Evolutionary conservation across 2,113 vertebrate species (phyloP), one percentile per base, ranked within the genome.

Genomic region (Pholis gunnellus): DNA sequence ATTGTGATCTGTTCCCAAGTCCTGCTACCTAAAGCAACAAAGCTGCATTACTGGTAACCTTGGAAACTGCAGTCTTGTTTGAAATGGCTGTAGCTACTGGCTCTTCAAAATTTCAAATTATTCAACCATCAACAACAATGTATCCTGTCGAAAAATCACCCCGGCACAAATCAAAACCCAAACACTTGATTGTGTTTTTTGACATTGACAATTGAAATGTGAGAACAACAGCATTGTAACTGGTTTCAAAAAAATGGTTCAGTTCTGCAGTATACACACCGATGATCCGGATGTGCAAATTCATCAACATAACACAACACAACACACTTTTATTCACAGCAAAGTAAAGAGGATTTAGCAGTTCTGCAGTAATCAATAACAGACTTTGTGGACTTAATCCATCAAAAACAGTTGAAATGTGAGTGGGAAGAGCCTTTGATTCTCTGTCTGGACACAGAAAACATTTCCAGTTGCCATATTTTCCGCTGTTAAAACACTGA

Each of bases 61-160:
- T 85, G 93, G 92, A 87, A 93, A 94, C 93, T 86, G 91, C 75
- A 87, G 82, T 59, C 72, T 76, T 84, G 78, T 92, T 85, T 87
- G 77, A 90, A 88, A 88, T 68, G 65, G n/a, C 78, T 78, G 67
- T 48, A 72, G 72, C 79, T n/a, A 64, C 29, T 13, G 54, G 57
- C 83, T 66, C 60, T 81, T 72, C 36, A 31, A 63, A 56, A 80
- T 85, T 25, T 15, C 11, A n/a, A 5, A 84, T 71, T 34, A 73
- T 79, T 85, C 50, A 77, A 22, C 44, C 81, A 29, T 72, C 63
- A 50, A 31, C 73, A 82, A 79, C 25, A 25, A 27, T 27, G 54
- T 14, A 59, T 56, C 1, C 4, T 5, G 52, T 9, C 3, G 22
- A n/a, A 54, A 34, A 56, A 56, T 68, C n/a, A 73, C 11, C 63